phyloP scores from a whole-genome alignment of 2,888 invertebrate species.

The Megamerina dolium region DNA sequence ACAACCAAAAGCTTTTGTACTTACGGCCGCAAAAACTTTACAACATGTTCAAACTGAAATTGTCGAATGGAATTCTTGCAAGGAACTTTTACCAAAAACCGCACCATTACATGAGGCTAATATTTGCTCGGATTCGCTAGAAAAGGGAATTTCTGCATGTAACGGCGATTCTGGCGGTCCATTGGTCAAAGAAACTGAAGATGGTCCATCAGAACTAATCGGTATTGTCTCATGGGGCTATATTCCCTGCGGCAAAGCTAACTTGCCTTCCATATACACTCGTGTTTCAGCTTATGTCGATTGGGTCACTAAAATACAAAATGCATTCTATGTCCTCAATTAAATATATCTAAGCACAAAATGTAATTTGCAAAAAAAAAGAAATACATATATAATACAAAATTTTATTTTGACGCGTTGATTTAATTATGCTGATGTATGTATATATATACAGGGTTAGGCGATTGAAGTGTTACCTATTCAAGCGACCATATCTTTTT shows the following conservation, averaged over 20 bases:
- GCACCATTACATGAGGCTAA: conserved; percentile 41
- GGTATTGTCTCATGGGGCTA: conserved; percentile 54
- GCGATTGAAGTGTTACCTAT: too few relatives aligned
- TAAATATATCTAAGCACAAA: conserved; percentile 19
- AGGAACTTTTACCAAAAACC: conserved; percentile 24
- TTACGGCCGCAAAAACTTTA: conserved; percentile 30
- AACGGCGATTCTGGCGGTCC: conserved; percentile 48
- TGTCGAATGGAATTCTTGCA: conserved; percentile 32
- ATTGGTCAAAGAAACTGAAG: conserved; percentile 29
- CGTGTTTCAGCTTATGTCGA: conserved; percentile 46
- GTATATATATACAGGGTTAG: too few relatives aligned
- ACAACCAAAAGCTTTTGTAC: conserved; percentile 29
- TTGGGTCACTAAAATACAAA: conserved; percentile 41
- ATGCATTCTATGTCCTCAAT: conserved; percentile 29
- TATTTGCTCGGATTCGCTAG: conserved; percentile 50
- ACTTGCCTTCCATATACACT: conserved; percentile 50
- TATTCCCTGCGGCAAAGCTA: conserved; percentile 48
- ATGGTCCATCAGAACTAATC: conserved; percentile 34
- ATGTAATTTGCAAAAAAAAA: neutral
- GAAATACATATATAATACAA: neutral
- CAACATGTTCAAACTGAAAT: conserved; percentile 37
- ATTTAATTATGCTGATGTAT: too few relatives aligned
- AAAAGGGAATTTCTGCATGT: conserved; percentile 49
- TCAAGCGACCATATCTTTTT: too few relatives aligned
- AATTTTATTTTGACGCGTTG: too few relatives aligned